Evolutionary conservation across 2,888 invertebrate genomes (phyloP), one percentile per base, ranked within the genome.

Genomic region (Proisotoma minuta): DNA sequence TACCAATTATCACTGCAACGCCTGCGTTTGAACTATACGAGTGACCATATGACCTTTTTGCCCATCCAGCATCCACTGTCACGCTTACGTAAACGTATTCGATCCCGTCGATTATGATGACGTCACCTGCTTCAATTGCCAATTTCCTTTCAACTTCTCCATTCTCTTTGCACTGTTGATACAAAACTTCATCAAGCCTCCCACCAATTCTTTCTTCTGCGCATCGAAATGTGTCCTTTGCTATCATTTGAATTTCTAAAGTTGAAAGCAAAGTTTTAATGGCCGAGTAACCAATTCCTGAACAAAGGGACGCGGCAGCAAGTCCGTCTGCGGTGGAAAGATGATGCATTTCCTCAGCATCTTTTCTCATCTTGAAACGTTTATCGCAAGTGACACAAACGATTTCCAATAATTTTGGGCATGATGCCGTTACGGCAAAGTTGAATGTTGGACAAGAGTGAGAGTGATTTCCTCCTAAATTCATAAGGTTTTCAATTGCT

Each of bases 101-200:
- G 1, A 28, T 20, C 1, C 52, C 51, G 5, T 58, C 40, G 10
- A 27, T 12, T 1, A 15, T 49, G 0, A 57, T 20, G 15, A 29
- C 26, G 10, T 64, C 51, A 5, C 59, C 56, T 10, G 40, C 48
- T 49, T 60, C 58, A 8, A 60, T n/a, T 27, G 64, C 64, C 1
- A 60, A 22, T n/a, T 23, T 28, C 2, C 18, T 18, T 20, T 63
- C 63, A 15, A 51, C 63, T 26, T 26, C 15, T 47, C 52, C 60
- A 49, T 59, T 63, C 26, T 15, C 20, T 26, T 49, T 23, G 12
- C 56, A 43, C 24, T 69, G 34, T 78, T 80, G 15, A 75, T 81
- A 27, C 82, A 82, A 72, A 72, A 82, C 57, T 81, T 56, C 8
- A 18, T 56, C 28, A 3, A 60, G 10, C 8, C 28, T 39, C 10